Conservation (phyloP, 2,113 vertebrate species). For the Coryphaenoides rupestris region DNA sequence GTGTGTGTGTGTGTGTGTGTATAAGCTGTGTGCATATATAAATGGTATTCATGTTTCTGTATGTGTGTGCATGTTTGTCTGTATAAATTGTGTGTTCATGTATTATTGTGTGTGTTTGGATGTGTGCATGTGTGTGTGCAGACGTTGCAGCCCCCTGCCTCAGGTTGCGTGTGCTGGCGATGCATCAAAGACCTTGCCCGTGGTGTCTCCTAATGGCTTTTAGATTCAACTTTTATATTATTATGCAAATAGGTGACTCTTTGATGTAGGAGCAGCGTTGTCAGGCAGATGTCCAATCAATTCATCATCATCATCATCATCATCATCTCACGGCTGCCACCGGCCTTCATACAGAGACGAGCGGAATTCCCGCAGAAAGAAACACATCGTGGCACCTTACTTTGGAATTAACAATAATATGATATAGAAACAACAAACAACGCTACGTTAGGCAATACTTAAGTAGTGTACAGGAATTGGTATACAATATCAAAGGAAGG, state of each 20-base stretch:
- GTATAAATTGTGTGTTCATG: not conserved
- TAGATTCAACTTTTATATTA: constrained; percentile 57
- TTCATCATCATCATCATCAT: too few relatives aligned
- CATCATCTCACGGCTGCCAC: constrained; percentile 41
- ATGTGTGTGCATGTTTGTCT: not conserved
- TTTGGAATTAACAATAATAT: constrained; percentile 53
- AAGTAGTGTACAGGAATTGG: too few relatives aligned
- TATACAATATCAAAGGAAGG: too few relatives aligned
- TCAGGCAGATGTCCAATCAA: too few relatives aligned
- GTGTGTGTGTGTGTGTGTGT: too few relatives aligned
- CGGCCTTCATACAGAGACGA: constrained; percentile 44
- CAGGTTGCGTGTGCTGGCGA: constrained; percentile 44
- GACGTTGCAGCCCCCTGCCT: constrained; percentile 36
- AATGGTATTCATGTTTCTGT: not conserved
- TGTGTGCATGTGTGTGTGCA: constrained; percentile 7
- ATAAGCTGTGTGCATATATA: too few relatives aligned
- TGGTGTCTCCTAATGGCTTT: constrained; percentile 57
- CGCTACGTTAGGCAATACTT: not conserved
- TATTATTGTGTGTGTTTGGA: too few relatives aligned
- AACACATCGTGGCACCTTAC: constrained; percentile 48
- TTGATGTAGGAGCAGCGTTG: constrained; percentile 48
- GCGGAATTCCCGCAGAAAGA: constrained; percentile 19
- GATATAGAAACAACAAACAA: constrained; percentile 46
- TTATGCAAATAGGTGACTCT: constrained; percentile 60
- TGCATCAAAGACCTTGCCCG: constrained; percentile 54